Base-by-base conservation (phyloP, 2,113 vertebrate species). In the Gasterosteus aculeatus region DNA sequence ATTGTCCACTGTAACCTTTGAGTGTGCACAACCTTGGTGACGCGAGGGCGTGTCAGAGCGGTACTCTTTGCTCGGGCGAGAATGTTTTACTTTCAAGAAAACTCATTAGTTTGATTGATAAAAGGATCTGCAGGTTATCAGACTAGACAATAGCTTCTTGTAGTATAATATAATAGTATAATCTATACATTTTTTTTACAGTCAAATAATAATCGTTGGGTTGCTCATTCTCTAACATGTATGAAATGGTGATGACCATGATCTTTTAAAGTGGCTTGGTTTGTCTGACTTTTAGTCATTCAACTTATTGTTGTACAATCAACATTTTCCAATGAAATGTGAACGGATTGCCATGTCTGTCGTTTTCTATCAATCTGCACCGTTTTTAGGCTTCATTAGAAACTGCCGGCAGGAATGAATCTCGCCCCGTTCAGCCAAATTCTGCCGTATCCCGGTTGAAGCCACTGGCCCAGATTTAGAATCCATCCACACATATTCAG, bases 1-100 rank as follows among this genome's bases (percentile, higher is more conserved):
- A 83, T 79, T 90, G 87, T 41, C 75, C 59, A 61, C 69, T 77
- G 69, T 71, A 76, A 78, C 72, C 66, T 78, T 80, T 78, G 44
- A 76, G 75, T 35, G 80, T 85, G 84, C 72, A 69, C 66, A 85
- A 53, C 80, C 81, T 85, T 82, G 84, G 80, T 77, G 77, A 81
- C 83, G 61, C 76, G 10, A 7, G 81, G 78, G 86, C 80, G 77
- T 53, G 35, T 60, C 69, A 46, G 64, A 70, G 68, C 35, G 61
- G 77, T 60, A 59, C 26, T 81, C 46, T 59, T 53, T 63, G 66
- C 70, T 61, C 1, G 1, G 47, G 42, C 73, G 41, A 26, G 22
- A 26, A 26, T 1, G 1, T 1, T 26, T 26, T 51, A 51, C 49
- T 16, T 15, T 29, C 2, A 26, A 54, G 26, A 54, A 1, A 4